These are phyloP conservation scores for Vombatus ursinus DNA, from an alignment of 2,113 vertebrate genomes.

Conservation along the genomic window DNA sequence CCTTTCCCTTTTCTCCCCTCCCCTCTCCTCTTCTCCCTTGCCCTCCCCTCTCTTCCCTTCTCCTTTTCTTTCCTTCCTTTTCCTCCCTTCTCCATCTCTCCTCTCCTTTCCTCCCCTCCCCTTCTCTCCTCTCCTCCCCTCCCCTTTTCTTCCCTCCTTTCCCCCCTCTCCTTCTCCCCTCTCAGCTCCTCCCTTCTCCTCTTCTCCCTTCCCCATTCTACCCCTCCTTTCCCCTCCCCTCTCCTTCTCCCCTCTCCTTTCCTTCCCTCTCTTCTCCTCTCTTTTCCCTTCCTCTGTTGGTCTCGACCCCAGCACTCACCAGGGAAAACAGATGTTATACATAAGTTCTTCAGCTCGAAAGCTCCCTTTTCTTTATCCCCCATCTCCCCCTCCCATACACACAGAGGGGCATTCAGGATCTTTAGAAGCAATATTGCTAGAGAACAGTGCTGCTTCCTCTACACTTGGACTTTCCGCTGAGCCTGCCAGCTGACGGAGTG, in stretches of 20 bases:
- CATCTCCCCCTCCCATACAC: background rate
- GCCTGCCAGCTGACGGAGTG: constrained; percentile 60
- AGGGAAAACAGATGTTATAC: background rate
- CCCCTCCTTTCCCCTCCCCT: background rate
- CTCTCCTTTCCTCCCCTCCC: too few relatives aligned
- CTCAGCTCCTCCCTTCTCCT: too few relatives aligned
- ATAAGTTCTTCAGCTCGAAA: rapidly evolving
- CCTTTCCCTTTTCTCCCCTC: too few relatives aligned
- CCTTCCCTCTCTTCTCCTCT: too few relatives aligned
- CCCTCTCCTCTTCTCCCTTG: background rate
- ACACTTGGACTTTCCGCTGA: constrained; percentile 54
- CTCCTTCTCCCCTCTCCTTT: background rate
- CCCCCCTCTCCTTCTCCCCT: background rate
- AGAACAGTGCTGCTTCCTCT: background rate
- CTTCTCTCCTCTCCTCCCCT: background rate
- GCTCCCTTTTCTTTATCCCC: background rate
- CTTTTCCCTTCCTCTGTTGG: background rate
- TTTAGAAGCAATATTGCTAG: background rate
- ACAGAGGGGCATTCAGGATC: background rate
- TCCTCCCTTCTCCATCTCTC: background rate
- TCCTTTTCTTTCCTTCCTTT: background rate
- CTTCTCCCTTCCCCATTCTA: too few relatives aligned
- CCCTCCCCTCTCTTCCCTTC: background rate
- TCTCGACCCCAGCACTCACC: background rate
- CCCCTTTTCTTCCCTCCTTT: background rate